Evolutionary conservation across 2,888 invertebrate species (phyloP).

Genomic region (Lochmaea crataegi): DNA sequence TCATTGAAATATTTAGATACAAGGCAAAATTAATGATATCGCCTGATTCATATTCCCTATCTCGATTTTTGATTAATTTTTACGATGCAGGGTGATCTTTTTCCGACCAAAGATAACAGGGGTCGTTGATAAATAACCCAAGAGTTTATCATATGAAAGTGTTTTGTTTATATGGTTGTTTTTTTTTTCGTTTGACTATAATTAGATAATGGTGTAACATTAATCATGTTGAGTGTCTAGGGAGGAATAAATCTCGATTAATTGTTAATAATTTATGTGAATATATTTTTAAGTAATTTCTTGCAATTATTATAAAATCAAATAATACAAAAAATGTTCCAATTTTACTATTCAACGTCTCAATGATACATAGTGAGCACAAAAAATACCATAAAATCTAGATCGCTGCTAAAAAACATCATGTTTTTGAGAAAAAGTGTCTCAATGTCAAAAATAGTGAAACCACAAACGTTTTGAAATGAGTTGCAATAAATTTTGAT

Average conservation of each 20-base stretch:
- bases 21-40: constrained; percentile 28
- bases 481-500: too few relatives aligned
- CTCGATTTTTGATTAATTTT: constrained; percentile 45
- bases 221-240: background rate
- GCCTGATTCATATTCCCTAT: constrained; percentile 40
- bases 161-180: constrained; percentile 22
- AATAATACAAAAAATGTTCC: too few relatives aligned
- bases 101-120: constrained; percentile 46
- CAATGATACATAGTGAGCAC: too few relatives aligned
- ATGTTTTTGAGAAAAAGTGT: too few relatives aligned
- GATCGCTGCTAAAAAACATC: too few relatives aligned
- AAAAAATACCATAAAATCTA: too few relatives aligned
- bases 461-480: too few relatives aligned
- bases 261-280: background rate
- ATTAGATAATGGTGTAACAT: constrained; percentile 9
- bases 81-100: constrained; percentile 42
- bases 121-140: constrained; percentile 49
- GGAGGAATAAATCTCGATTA: background rate
- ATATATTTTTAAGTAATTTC: background rate
- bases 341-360: too few relatives aligned
- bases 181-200: constrained; percentile 10
- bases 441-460: too few relatives aligned
- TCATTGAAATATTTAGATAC: constrained; percentile 20
- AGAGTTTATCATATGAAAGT: constrained; percentile 27
- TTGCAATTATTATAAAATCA: too few relatives aligned